Evolutionary conservation across 2,797 vertebrate species (phyloP), one percentile per base, ranked within the genome.

Genomic region (Lacerta viridis): DNA sequence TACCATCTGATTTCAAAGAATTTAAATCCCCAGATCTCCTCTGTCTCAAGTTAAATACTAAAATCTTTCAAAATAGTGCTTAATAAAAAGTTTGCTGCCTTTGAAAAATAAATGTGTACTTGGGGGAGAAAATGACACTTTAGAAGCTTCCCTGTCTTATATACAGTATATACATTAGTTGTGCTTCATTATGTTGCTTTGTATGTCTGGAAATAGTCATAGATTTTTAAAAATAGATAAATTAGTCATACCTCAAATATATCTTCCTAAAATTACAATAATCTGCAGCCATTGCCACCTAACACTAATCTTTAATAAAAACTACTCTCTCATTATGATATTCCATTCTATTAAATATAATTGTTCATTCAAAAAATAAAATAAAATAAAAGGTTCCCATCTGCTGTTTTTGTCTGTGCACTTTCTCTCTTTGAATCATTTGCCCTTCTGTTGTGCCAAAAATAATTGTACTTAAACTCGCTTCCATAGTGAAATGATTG

Each of bases 381-480:
- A 94, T 93, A 91, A 91, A 88, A 88, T 71, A 85, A 94, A 94
- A 91, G 1, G 1, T 77, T 84, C 91, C 92, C 88, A 93, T 93
- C 90, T 95, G 88, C 93, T 94, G 82, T 93, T 95, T 92, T 95
- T 90, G 89, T 90, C 69, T 94, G 61, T 94, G 91, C 88, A 46
- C 90, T 94, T 89, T 91, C 91, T 96, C 90, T 83, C 91, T 94
- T 96, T 90, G 94, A 95, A 92, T 92, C 89, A 91, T 93, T 95
- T 94, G 46, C 88, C 85, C 84, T 96, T 95, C 87, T 95, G 82
- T 94, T 96, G 96, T 93, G 66, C 86, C 95, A 94, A 93, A 96
- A 95, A 94, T 95, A 95, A 94, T 95, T 95, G 80, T 95, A 92
- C 82, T 96, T 95, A 94, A 89, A 89, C 92, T 94, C 90, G 80